A percentile compares a stretch with the other conserved stretches of the same genome.
phyloP scores from a whole-genome alignment of 2,797 vertebrate species.

The Galago senegalensis region DNA sequence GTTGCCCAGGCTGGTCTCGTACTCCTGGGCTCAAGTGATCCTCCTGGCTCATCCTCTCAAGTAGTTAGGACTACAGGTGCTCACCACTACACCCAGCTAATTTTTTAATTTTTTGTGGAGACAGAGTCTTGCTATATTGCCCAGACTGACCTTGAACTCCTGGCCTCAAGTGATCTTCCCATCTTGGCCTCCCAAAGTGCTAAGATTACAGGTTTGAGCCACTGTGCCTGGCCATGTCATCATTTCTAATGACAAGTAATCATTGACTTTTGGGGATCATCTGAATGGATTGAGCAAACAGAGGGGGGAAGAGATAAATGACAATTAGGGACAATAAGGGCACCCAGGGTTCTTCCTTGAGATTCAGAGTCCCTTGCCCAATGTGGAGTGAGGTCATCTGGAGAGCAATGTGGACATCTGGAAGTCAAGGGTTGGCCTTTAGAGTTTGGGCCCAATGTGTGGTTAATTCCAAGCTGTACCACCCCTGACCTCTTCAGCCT shows the following conservation, averaged over 20 bases:
- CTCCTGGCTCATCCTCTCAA: not conserved
- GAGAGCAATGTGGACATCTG: not conserved
- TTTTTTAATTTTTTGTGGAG: not conserved
- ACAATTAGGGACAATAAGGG: not conserved
- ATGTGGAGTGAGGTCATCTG: not conserved
- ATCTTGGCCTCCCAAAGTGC: not conserved
- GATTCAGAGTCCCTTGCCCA: not conserved
- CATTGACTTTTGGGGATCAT: not conserved
- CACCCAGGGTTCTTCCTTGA: not conserved
- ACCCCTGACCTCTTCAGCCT: not conserved
- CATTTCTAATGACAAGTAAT: conserved; percentile 9
- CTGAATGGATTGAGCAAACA: not conserved
- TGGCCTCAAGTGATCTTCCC: not conserved
- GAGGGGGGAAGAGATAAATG: not conserved
- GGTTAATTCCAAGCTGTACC: not conserved
- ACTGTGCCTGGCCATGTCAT: not conserved
- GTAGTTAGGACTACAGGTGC: not conserved
- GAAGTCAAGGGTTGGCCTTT: conserved; percentile 16
- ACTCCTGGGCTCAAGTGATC: not conserved
- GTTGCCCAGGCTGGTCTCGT: not conserved
- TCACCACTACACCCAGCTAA: not conserved
- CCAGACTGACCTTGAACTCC: not conserved
- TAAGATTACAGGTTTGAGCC: not conserved
- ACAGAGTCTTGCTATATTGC: not conserved
- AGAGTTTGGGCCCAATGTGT: not conserved